Conservation (phyloP, 2,888 invertebrate species). For the Keiferia lycopersicella region DNA sequence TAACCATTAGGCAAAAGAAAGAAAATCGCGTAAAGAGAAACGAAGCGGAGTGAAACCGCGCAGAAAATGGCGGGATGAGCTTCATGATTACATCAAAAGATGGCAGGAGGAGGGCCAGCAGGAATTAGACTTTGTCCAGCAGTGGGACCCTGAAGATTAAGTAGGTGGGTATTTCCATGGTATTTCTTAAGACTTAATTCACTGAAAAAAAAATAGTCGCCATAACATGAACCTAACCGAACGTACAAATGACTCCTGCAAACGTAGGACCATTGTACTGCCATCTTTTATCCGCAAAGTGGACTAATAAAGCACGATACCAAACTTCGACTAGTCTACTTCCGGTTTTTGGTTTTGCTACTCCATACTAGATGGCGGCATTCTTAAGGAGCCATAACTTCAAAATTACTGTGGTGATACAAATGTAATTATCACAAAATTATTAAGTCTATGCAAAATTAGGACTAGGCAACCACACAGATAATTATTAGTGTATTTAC, state of each 20-base stretch:
- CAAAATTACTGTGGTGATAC: too few relatives aligned
- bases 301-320: neutral
- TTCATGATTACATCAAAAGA: slow-evolving; percentile 11
- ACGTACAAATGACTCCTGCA: too few relatives aligned
- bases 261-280: too few relatives aligned
- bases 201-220: too few relatives aligned
- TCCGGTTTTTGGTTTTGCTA: neutral
- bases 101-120: slow-evolving; percentile 9
- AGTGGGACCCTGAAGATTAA: slow-evolving; percentile 19
- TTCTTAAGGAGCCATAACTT: too few relatives aligned
- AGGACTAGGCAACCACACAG: slow-evolving; percentile 17
- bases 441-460: too few relatives aligned
- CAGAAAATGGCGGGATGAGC: slow-evolving; percentile 12
- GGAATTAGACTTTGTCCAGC: slow-evolving; percentile 17
- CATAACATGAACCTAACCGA: too few relatives aligned
- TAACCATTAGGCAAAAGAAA: slow-evolving; percentile 4
- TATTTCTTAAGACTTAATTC: too few relatives aligned
- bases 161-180: neutral
- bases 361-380: too few relatives aligned
- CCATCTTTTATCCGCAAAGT: too few relatives aligned
- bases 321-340: neutral
- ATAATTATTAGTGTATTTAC: slow-evolving; percentile 52
- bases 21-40: slow-evolving; percentile 5
- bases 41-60: slow-evolving; percentile 1
- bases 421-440: too few relatives aligned